Evolutionary conservation across 2,888 invertebrate species (phyloP).

Genomic region (Odontomyia ornata): DNA sequence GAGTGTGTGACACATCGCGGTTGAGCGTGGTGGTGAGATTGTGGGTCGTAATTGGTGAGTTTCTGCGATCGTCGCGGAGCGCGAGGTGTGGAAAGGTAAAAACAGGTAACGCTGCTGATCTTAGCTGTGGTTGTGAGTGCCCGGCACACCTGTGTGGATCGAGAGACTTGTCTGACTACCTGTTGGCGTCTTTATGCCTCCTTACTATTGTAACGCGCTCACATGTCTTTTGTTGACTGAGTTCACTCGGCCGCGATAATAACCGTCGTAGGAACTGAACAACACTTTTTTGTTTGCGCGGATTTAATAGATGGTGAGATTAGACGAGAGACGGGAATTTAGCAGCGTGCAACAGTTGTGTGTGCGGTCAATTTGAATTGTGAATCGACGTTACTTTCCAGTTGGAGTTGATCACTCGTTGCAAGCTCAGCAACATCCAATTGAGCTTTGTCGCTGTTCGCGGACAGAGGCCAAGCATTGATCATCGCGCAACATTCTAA

Average conservation of each 20-base stretch:
- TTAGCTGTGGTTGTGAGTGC: background rate
- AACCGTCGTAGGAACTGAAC: background rate
- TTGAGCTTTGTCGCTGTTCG: background rate
- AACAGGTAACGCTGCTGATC: background rate
- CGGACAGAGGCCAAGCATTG: background rate
- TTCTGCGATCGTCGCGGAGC: background rate
- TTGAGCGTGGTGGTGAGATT: too few species aligned
- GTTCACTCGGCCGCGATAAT: background rate
- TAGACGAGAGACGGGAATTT: background rate
- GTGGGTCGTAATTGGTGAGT: background rate
- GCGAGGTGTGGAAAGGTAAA: background rate
- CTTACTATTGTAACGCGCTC: too few species aligned
- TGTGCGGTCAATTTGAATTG: background rate
- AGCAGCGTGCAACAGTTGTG: background rate
- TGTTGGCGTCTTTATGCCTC: constrained; percentile 6
- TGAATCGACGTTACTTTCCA: constrained; percentile 16
- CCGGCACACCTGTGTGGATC: constrained; percentile 24
- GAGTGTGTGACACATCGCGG: constrained; percentile 20
- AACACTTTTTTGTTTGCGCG: background rate
- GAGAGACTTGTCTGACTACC: constrained; percentile 17
- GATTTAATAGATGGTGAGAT: background rate
- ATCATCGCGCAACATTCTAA: too few species aligned
- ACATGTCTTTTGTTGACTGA: constrained; percentile 10
- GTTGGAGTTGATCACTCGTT: background rate
- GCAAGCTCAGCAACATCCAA: background rate